These are phyloP conservation scores for Panthera leo DNA, from an alignment of 2,113 vertebrate species.

Conservation along the genomic window DNA sequence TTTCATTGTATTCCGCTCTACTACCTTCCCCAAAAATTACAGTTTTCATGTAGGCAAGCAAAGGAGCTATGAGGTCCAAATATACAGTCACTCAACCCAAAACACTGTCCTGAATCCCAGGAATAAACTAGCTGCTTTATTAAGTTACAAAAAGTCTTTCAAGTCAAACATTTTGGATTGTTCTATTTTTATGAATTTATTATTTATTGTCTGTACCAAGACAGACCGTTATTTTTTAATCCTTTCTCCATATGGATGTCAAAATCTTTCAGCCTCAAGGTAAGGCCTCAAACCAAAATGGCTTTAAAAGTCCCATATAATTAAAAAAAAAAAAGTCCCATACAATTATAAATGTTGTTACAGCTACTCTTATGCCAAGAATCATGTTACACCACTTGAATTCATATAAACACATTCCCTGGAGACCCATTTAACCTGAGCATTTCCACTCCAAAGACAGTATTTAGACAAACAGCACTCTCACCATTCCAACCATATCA, in stretches of 20 bases:
- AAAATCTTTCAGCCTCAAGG: conserved; percentile 30
- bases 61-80: not conserved
- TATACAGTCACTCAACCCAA: not conserved
- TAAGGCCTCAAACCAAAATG: conserved; percentile 52
- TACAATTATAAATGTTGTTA: not conserved
- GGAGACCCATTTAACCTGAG: not conserved
- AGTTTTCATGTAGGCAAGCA: not conserved
- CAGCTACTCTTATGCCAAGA: not conserved
- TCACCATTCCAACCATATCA: not conserved
- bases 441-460: not conserved
- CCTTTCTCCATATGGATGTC: conserved; percentile 27
- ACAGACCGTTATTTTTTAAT: conserved; percentile 23
- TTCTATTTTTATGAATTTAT: not conserved
- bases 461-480: not conserved
- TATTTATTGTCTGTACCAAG: conserved; percentile 40
- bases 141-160: not conserved
- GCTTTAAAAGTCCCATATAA: not conserved
- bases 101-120: not conserved
- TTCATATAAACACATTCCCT: conserved; percentile 29
- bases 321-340: not conserved
- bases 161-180: not conserved
- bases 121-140: not conserved
- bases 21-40: not conserved
- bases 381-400: conserved; percentile 22
- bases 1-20: not conserved